Conservation (phyloP, 1,140 invertebrate species). For the Neodiprion virginianus region DNA sequence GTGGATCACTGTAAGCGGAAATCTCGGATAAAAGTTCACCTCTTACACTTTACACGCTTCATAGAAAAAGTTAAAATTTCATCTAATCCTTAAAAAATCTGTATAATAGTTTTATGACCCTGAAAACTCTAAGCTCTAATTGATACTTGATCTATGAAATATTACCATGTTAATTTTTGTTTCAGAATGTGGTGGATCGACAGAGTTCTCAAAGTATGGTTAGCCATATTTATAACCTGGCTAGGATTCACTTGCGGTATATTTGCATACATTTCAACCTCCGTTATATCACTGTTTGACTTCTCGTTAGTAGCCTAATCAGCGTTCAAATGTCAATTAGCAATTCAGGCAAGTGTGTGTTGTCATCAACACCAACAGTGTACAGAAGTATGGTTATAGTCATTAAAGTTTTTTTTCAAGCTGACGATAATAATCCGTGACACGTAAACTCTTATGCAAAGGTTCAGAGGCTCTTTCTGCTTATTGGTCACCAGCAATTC, state of each 20-base stretch:
- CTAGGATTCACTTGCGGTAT: background rate
- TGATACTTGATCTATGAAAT: background rate
- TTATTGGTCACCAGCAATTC: no score
- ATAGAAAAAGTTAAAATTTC: no score
- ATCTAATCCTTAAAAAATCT: no score
- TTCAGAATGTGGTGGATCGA: constrained; percentile 42
- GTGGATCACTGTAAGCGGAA: no score
- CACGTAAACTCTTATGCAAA: background rate
- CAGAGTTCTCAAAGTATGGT: constrained; percentile 22
- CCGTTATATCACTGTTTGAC: background rate
- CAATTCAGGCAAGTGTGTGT: no score
- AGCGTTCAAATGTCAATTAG: background rate
- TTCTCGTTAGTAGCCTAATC: background rate
- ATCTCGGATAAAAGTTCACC: no score
- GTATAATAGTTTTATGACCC: no score
- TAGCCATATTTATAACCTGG: constrained; percentile 14
- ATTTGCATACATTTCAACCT: background rate
- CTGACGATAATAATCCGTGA: background rate
- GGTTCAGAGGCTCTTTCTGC: background rate
- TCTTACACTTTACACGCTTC: no score
- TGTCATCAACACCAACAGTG: no score
- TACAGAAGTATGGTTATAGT: no score
- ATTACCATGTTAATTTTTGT: constrained; percentile 24
- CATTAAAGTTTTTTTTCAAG: background rate
- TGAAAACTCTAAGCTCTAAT: no score